Base-by-base conservation (phyloP, 1,140 invertebrate species). In the Mizuhopecten yessoensis region DNA sequence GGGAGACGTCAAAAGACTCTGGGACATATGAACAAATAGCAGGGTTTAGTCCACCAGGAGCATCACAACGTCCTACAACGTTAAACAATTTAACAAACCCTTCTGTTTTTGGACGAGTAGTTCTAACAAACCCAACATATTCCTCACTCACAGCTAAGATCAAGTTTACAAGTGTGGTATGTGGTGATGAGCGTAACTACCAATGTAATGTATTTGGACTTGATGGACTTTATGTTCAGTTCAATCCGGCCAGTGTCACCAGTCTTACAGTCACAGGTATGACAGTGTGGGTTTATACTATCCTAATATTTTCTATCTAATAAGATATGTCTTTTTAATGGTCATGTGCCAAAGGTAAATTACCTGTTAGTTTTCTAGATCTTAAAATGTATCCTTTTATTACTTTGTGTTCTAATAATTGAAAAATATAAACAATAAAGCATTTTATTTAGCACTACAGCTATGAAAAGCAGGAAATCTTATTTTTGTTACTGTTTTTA, bases 191-290 rank as follows among this genome's bases (percentile, higher is more conserved):
- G 17, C 23, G 15, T n/a, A 75, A 75, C n/a, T 75, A 75, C 23
- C 57, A 75, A 75, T 75, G 57, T 75, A 11, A 0, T 75, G 57
- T 29, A 5, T 7, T 75, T 75, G 57, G 57, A 7, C 20, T n/a
- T 29, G 2, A n/a, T 17, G 11, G 5, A n/a, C n/a, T n/a, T n/a
- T n/a, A n/a, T 29, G n/a, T 29, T 5, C 15, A n/a, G n/a, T 23
- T 13, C 5, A 75, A 75, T 29, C 57, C 57, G 29, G 9, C 57
- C n/a, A 75, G 57, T n/a, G n/a, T 17, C 3, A 75, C 57, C 23
- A 75, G 15, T 75, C 23, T 75, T 75, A 75, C 57, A 75, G n/a
- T 75, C 57, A 75, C 20, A 75, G 57, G 57, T 75, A 75, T n/a
- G n/a, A n/a, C n/a, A 29, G 11, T 2, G 3, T 49, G 45, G 11